These are phyloP conservation scores for Corythoichthys haematopterus DNA, from an alignment of 2,113 vertebrate genomes.

Conservation along the genomic window DNA sequence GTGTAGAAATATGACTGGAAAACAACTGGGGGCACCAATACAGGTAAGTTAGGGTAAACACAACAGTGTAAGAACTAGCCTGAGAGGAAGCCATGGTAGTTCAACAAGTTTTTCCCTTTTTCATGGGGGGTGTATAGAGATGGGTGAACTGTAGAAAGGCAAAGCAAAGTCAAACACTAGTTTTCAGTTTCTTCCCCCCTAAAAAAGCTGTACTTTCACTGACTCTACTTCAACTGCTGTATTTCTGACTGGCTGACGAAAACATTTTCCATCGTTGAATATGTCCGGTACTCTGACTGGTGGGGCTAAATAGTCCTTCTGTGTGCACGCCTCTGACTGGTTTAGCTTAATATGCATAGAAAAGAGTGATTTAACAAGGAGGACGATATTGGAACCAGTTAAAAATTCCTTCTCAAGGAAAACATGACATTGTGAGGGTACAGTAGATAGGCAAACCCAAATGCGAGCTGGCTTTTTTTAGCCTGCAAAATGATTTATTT, in stretches of 20 bases:
- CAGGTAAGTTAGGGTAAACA: conserved; percentile 47
- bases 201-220: neutral
- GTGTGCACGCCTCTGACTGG: no score
- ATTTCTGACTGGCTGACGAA: neutral
- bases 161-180: neutral
- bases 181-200: neutral
- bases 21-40: conserved; percentile 49
- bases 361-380: no score
- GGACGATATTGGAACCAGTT: no score
- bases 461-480: no score
- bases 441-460: no score
- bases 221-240: neutral
- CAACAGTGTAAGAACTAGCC: conserved; percentile 41
- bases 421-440: no score
- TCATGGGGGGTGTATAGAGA: neutral
- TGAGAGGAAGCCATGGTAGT: conserved; percentile 30
- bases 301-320: no score
- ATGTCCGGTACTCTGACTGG: no score
- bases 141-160: neutral
- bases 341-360: no score
- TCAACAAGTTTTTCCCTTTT: conserved; percentile 18
- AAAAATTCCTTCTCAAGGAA: no score
- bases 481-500: no score
- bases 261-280: neutral
- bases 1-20: conserved; percentile 46